These are phyloP conservation scores for Peromyscus nudipes DNA, from an alignment of 2,797 vertebrate genomes.

Conservation along the genomic window DNA sequence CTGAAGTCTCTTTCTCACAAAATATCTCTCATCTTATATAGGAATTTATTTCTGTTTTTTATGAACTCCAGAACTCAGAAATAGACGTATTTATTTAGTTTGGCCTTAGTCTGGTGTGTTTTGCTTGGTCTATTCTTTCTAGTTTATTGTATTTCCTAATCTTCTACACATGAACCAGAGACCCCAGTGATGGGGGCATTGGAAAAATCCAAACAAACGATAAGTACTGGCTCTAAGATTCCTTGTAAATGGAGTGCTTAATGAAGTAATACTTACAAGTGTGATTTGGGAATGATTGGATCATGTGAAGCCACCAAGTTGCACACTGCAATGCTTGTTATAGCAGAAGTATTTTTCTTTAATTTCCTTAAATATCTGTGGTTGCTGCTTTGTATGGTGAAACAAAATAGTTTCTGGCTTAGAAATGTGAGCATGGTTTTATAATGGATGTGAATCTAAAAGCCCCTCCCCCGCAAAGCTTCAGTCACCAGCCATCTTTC, in stretches of 20 bases:
- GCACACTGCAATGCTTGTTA: slow-evolving; percentile 38
- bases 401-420: slow-evolving; percentile 44
- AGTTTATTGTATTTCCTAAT: slow-evolving; percentile 78
- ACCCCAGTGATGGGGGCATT: slow-evolving; percentile 61
- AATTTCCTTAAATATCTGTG: slow-evolving; percentile 55
- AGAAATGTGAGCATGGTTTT: slow-evolving; percentile 46
- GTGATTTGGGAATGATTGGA: slow-evolving; percentile 61
- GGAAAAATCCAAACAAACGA: slow-evolving; percentile 78
- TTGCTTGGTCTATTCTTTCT: slow-evolving; percentile 63
- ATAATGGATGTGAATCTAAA: not conserved
- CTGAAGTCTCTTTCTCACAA: slow-evolving; percentile 45
- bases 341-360: slow-evolving; percentile 52
- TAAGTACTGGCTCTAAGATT: slow-evolving; percentile 64
- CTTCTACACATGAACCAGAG: slow-evolving; percentile 73
- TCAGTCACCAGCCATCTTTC: not conserved
- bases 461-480: not conserved
- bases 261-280: slow-evolving; percentile 68
- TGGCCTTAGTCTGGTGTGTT: slow-evolving; percentile 65
- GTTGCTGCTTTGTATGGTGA: slow-evolving; percentile 22
- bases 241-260: slow-evolving; percentile 68
- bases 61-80: slow-evolving; percentile 54
- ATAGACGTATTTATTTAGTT: slow-evolving; percentile 78
- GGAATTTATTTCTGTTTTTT: slow-evolving; percentile 66
- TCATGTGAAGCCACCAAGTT: slow-evolving; percentile 67
- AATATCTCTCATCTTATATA: slow-evolving; percentile 57